Evolutionary conservation across 2,113 vertebrate species (phyloP).

Genomic region (Panurus biarmicus): DNA sequence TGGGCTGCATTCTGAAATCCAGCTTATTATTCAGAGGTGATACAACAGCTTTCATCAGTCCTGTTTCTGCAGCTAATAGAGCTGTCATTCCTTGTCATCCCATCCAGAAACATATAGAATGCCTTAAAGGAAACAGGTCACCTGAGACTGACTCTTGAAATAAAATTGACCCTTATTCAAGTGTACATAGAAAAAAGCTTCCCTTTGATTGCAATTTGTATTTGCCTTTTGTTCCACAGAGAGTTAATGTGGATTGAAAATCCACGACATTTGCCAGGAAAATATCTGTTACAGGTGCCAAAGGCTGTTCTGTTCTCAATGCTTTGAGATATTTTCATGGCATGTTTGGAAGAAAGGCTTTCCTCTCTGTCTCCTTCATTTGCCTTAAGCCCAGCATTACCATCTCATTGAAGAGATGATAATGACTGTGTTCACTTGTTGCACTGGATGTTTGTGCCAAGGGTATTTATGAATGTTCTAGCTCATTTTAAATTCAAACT

Average conservation of each 20-base stretch:
- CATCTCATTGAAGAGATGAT: background rate
- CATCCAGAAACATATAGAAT: background rate
- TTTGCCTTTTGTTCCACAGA: background rate
- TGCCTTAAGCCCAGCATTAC: background rate
- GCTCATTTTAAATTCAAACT: background rate
- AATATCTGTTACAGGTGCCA: background rate
- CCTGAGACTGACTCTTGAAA: background rate
- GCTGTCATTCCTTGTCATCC: constrained; percentile 54
- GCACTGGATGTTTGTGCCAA: background rate
- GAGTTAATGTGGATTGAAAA: background rate
- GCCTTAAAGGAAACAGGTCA: constrained; percentile 26
- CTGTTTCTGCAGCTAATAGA: constrained; percentile 62
- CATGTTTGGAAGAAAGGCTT: background rate
- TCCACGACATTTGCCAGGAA: background rate
- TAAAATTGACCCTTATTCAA: background rate
- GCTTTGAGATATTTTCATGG: background rate
- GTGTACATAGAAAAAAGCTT: background rate
- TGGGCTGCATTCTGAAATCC: constrained; percentile 31
- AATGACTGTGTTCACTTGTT: background rate
- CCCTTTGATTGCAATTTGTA: background rate
- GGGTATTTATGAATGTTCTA: background rate
- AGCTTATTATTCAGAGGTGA: constrained; percentile 55
- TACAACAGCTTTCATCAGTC: background rate
- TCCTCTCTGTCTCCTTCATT: background rate
- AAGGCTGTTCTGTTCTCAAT: background rate